phyloP scores from a whole-genome alignment of 2,113 vertebrate genomes.

The Perca flavescens region DNA sequence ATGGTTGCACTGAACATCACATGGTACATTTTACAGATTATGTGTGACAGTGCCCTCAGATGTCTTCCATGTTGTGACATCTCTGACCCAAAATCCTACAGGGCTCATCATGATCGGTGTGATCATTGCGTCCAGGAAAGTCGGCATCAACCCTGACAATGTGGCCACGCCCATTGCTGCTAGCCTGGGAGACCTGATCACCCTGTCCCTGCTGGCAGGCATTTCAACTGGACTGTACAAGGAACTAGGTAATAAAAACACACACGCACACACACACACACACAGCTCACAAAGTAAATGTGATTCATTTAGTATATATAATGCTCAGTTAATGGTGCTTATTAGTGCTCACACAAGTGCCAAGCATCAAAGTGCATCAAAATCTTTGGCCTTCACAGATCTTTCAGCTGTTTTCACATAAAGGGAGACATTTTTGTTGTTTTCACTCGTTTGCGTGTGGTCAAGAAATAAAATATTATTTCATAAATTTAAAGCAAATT shows the following conservation, averaged over 20 bases:
- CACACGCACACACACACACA: not conserved
- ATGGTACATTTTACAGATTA: too few species aligned
- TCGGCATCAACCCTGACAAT: conserved; percentile 98
- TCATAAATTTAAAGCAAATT: not conserved
- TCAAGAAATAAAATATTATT: not conserved
- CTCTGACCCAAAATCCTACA: conserved; percentile 59
- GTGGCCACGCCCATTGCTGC: conserved; percentile 98
- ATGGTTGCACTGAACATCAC: not conserved
- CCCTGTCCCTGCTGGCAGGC: conserved; percentile 94
- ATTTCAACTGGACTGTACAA: conserved; percentile 96
- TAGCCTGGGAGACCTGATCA: conserved; percentile 97
- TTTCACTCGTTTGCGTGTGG: not conserved
- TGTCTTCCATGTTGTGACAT: not conserved
- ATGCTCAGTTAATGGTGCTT: not conserved
- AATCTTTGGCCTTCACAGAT: not conserved
- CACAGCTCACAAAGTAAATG: not conserved
- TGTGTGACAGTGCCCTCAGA: not conserved
- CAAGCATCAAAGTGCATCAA: not conserved
- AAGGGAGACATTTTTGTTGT: not conserved
- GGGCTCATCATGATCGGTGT: conserved; percentile 99
- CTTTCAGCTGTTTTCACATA: not conserved
- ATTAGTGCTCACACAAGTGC: too few species aligned
- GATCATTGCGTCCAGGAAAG: conserved; percentile 94
- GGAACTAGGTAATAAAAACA: conserved; percentile 86
- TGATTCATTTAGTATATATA: not conserved